phyloP scores from a whole-genome alignment of 2,888 invertebrate genomes.

The Candidula unifasciata region DNA sequence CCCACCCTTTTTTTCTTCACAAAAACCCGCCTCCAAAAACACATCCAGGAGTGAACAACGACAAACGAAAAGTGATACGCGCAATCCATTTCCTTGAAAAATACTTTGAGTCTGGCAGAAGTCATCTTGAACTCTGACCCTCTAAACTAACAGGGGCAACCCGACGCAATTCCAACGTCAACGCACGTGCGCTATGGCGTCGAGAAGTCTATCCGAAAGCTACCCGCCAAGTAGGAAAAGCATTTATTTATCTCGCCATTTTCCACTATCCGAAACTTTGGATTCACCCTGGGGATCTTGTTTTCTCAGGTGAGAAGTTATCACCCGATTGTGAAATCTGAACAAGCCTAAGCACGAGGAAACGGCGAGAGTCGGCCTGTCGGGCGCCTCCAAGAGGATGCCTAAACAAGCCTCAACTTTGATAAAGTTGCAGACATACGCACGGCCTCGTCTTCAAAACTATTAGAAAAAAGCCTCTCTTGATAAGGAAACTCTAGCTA shows the following conservation, averaged over 20 bases:
- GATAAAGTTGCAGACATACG: conserved; percentile 31
- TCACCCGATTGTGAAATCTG: conserved; percentile 48
- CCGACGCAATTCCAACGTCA: conserved; percentile 15
- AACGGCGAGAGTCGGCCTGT: conserved; percentile 40
- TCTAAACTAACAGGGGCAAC: conserved; percentile 2
- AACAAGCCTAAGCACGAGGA: conserved; percentile 31
- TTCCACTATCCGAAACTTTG: not conserved
- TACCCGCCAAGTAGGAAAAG: conserved; percentile 17
- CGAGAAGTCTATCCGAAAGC: conserved; percentile 1
- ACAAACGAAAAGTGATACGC: too few relatives aligned
- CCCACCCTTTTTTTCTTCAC: too few relatives aligned
- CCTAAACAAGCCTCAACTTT: conserved; percentile 19
- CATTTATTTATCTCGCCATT: conserved; percentile 28
- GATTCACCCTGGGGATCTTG: conserved; percentile 29
- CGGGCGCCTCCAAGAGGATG: conserved; percentile 47
- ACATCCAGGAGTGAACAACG: too few relatives aligned
- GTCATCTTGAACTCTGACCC: conserved; percentile 5
- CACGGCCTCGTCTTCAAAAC: conserved; percentile 24
- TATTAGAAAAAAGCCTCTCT: not conserved
- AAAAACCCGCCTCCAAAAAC: too few relatives aligned
- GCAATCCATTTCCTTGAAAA: too few relatives aligned
- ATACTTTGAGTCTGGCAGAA: not conserved
- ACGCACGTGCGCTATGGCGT: conserved; percentile 26
- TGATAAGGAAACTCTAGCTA: not conserved
- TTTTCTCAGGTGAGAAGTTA: conserved; percentile 50